These are phyloP conservation scores for Conchocele bisecta DNA, from an alignment of 2,888 invertebrate genomes.

Conservation along the genomic window DNA sequence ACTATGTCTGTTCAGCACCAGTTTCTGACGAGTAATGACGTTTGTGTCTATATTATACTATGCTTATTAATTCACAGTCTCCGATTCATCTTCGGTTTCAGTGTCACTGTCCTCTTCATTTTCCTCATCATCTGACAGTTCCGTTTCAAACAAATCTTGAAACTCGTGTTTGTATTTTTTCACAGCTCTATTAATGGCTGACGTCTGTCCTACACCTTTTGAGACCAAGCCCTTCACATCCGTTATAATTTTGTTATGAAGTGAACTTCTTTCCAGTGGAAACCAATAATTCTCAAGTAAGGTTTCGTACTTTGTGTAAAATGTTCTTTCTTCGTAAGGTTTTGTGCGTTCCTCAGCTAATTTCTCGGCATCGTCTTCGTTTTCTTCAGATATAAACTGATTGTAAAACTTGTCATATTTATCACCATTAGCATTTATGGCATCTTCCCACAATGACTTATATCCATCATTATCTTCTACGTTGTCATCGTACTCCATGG, in stretches of 20 bases:
- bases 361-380: neutral
- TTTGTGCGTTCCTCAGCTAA: neutral
- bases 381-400: neutral
- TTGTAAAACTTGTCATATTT: neutral
- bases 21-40: too few species aligned
- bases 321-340: neutral
- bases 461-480: neutral
- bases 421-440: neutral
- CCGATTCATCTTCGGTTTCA: neutral
- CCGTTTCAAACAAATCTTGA: conserved; percentile 6
- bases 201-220: neutral
- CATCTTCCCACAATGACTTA: neutral
- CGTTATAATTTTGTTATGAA: neutral
- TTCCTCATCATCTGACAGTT: neutral
- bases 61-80: too few species aligned
- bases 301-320: neutral
- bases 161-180: neutral
- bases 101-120: neutral
- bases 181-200: neutral
- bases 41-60: too few species aligned
- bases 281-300: neutral
- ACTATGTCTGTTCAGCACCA: conserved; percentile 9
- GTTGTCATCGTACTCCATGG: neutral
- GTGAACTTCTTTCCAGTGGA: neutral
- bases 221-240: neutral